A percentile compares a stretch with the other conserved stretches of the same genome.
Evolutionary conservation across 2,797 vertebrate species (phyloP).

Genomic region (Sebastes hubbsi): DNA sequence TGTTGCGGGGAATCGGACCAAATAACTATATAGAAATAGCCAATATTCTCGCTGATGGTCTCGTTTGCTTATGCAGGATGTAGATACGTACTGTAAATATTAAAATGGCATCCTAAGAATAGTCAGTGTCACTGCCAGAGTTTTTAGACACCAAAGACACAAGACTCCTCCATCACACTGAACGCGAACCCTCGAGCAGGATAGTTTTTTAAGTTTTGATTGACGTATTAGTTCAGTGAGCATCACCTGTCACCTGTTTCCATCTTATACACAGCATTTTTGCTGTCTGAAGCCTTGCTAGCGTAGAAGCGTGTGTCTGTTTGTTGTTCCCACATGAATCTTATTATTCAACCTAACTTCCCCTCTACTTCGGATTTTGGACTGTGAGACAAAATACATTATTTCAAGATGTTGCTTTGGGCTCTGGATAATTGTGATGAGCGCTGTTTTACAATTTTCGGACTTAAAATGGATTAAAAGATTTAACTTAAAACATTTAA

Average conservation of each 20-base stretch:
- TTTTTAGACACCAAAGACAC: not conserved
- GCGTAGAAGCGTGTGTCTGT: fast-evolving
- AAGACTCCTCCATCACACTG: not conserved
- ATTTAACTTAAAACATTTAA: not conserved
- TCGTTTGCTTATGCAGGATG: too few relatives aligned
- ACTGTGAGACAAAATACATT: not conserved
- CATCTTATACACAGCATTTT: not conserved
- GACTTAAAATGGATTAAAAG: not conserved
- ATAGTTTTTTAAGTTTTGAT: not conserved
- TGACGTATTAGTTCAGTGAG: not conserved
- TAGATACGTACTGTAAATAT: too few relatives aligned
- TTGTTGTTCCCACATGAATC: not conserved
- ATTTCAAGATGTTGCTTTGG: not conserved
- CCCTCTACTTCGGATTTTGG: not conserved
- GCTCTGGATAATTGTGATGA: not conserved
- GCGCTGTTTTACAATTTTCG: not conserved
- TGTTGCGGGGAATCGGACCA: too few relatives aligned
- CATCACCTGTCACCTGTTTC: not conserved
- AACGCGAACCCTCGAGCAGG: fast-evolving
- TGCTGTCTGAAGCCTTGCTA: too few relatives aligned
- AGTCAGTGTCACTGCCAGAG: not conserved
- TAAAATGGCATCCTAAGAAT: not conserved
- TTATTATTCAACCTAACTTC: not conserved
- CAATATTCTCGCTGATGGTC: too few relatives aligned
- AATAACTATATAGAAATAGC: too few relatives aligned